These are phyloP conservation scores for Pedetes capensis DNA, from an alignment of 2,113 vertebrate genomes.

Conservation along the genomic window DNA sequence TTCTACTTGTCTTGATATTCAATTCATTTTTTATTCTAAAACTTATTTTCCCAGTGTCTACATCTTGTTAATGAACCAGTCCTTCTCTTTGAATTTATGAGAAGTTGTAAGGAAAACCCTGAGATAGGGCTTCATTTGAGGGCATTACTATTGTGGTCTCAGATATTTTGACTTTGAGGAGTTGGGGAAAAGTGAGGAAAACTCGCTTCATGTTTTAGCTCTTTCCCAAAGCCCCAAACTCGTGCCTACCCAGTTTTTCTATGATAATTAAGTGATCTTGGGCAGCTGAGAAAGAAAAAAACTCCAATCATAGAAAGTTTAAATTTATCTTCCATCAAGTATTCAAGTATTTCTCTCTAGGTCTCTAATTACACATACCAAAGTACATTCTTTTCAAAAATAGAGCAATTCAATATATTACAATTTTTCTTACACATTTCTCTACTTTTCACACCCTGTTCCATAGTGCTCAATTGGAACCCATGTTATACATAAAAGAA, in stretches of 20 bases:
- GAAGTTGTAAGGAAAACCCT: constrained; percentile 6
- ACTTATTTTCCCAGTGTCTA: constrained; percentile 37
- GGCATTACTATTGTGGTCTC: not conserved
- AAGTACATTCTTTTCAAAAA: constrained; percentile 41
- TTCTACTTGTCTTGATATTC: constrained; percentile 29
- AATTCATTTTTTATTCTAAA: constrained; percentile 20
- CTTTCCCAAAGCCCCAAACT: not conserved
- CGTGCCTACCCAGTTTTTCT: not conserved
- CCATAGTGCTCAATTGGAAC: not conserved
- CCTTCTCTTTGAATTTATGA: constrained; percentile 1
- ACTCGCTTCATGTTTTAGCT: constrained; percentile 1
- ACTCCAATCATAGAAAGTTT: constrained; percentile 24
- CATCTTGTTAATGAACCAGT: constrained; percentile 51
- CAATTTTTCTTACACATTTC: constrained; percentile 34
- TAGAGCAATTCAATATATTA: constrained; percentile 28
- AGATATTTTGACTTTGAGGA: constrained; percentile 29
- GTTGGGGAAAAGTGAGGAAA: not conserved
- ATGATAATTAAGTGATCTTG: constrained; percentile 44
- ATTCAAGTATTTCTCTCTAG: constrained; percentile 34
- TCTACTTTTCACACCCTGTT: constrained; percentile 31
- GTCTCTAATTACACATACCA: constrained; percentile 21
- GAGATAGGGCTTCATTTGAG: not conserved
- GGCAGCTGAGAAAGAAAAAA: not conserved
- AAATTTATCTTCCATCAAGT: constrained; percentile 42
- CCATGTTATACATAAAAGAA: constrained; percentile 22